Base-by-base conservation (phyloP, 2,888 invertebrate species). In the Coecobrya sp. region DNA sequence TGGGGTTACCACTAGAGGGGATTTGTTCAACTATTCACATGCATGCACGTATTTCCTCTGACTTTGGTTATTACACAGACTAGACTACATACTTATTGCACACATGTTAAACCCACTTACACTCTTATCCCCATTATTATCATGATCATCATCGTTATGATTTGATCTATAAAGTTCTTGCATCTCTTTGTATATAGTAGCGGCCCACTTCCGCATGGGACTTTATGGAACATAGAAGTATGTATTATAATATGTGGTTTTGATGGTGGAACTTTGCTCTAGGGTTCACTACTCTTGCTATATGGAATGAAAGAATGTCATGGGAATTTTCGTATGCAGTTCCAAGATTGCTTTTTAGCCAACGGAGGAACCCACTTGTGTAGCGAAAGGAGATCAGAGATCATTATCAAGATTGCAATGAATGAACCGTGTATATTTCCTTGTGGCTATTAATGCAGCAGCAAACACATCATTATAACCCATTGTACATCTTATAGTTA, bases 361-460 rank as follows among this genome's bases (percentile, higher is more conserved):
- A 68, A 27, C n/a, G 16, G 16, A 30, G 68, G 16, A 68, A 3
- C 8, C 59, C 10, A 65, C 25, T 68, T 70, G 36, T 36, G 7
- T 4, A 70, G 36, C n/a, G 3, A 19, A 59, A n/a, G n/a, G 5
- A 59, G 59, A n/a, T 59, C 8, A 70, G 70, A 70, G 70, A 70
- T 70, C 70, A 68, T 68, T 68, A 68, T 30, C 68, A 68, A 25
- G 22, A 25, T 30, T 16, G 30, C 68, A 68, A 68, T 68, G 25
- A 68, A 68, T 68, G 25, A n/a, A 55, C 55, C 10, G 52, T 16
- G 52, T 52, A 52, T 52, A 36, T 36, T 36, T 11, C 2, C 11
- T 1, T 52, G 10, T 52, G 11, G 1, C 1, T 52, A 10, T 36
- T 52, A 52, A 52, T 10, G 11, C 52, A 10, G 52, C 10, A 52